Base-by-base conservation (phyloP, 2,888 invertebrate species). In the Nemurella pictetii region DNA sequence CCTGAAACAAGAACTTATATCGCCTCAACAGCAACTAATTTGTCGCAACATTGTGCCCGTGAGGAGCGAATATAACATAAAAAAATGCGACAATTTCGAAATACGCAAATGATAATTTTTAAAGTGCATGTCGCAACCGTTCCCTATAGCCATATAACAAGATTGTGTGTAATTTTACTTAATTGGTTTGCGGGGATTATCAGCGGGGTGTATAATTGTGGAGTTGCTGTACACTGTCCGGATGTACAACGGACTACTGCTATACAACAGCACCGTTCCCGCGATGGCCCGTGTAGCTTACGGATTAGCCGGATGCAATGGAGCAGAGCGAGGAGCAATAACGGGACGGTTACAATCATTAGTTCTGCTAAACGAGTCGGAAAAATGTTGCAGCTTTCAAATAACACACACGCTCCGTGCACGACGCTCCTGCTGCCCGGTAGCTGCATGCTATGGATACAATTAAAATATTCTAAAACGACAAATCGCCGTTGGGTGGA, bases 161-260 rank as follows among this genome's bases (percentile, higher is more conserved):
- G 75, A 75, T 75, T 75, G 75, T 75, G 26, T 75, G 75, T 75
- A 75, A 75, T 75, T 75, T 75, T 26, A 75, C 27, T 75, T 75
- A 75, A 75, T 75, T 75, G 75, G 75, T 75, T 75, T 75, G 75
- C 27, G 25, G 75, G 55, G 75, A 75, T 75, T 75, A 75, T 26
- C 75, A 75, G 28, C 27, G 2, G 75, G 28, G 75, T 75, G 75
- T 75, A 28, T 75, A 75, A 55, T 55, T 55, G 55, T 75, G 28
- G 26, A 9, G 15, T 75, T 25, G 75, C 28, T 4, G 25, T n/a
- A n/a, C n/a, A n/a, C n/a, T n/a, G n/a, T n/a, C n/a, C 5, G 55
- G 55, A 3, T 32, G 55, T 20, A 12, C 15, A 12, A 20, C 2
- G 55, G 55, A 20, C 15, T 55, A 20, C 4, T 55, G 3, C 55